Evolutionary conservation across 2,888 invertebrate genomes (phyloP), one percentile per base, ranked within the genome.

Genomic region (Achlya flavicornis): DNA sequence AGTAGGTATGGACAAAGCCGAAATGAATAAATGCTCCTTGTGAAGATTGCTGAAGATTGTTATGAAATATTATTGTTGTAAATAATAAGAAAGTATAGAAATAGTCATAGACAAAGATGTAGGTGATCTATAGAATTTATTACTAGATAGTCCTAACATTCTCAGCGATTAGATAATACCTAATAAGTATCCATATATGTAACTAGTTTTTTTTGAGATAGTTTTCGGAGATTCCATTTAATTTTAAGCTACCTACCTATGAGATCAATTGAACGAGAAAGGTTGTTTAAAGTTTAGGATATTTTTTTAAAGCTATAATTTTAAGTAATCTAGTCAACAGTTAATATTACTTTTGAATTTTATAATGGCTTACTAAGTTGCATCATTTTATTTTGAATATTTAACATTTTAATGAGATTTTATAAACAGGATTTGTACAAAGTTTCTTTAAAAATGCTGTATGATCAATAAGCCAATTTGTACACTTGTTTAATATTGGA

Each of bases 281-380:
- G 48, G 16, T 16, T 7, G 14, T 16, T 48, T 7, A 10, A 53
- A 53, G 53, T n/a, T n/a, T 3, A 10, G 19, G 53, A 53, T 53
- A 53, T 53, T 53, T 12, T 12, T 10, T 53, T 19, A 53, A 41
- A 41, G 41, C 12, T 41, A 41, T 41, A 41, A 41, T 41, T 53
- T 53, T 53, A 61, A 16, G 61, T 61, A 46, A 65, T 68, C 68
- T 68, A 68, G 68, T 68, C 68, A 68, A 59, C 61, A 65, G 61
- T 62, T 63, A 64, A 64, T 62, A 57, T 53, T 53, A 53, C 53
- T 53, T 53, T 8, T 53, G 53, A 10, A 53, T 0, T 53, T 53
- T 53, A 3, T 53, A 48, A 53, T 53, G 19, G 7, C 53, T 16
- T 14, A 38, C 10, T 8, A 16, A 16, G 16, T 48, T 16, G 16